Evolutionary conservation across 2,888 invertebrate genomes (phyloP).

Genomic region (Lithophane semibrunnea): DNA sequence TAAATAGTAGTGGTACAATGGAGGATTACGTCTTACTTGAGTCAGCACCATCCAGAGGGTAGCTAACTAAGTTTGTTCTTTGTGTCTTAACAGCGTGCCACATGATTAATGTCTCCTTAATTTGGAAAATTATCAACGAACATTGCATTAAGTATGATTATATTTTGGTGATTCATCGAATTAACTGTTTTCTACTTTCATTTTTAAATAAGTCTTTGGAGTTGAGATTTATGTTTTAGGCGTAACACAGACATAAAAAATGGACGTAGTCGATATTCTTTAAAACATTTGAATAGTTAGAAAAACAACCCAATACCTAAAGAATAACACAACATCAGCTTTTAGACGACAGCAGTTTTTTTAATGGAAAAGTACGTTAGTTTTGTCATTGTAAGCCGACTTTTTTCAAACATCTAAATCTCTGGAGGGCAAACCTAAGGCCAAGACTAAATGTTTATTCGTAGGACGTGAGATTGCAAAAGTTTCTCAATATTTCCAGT

Average conservation of each 20-base stretch:
- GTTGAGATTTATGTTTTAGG: neutral
- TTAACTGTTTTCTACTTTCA: neutral
- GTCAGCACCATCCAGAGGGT: constrained; percentile 37
- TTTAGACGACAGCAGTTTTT: neutral
- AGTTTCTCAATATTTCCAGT: constrained; percentile 30
- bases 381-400: neutral
- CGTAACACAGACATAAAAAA: neutral
- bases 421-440: constrained; percentile 20
- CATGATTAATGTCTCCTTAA: constrained; percentile 54
- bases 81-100: constrained; percentile 57
- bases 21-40: constrained; percentile 47
- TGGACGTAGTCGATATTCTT: neutral
- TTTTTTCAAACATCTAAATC: constrained; percentile 25
- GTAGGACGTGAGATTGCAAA: constrained; percentile 32
- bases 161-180: neutral
- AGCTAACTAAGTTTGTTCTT: constrained; percentile 53
- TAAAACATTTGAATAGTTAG: neutral
- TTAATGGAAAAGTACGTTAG: neutral
- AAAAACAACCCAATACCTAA: neutral
- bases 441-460: constrained; percentile 28
- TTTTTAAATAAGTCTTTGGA: neutral
- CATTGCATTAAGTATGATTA: constrained; percentile 11
- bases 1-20: constrained; percentile 45
- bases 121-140: constrained; percentile 34
- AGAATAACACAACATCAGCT: neutral